Base-by-base conservation (phyloP, 2,113 vertebrate genomes). In the Notiomystis cincta region DNA sequence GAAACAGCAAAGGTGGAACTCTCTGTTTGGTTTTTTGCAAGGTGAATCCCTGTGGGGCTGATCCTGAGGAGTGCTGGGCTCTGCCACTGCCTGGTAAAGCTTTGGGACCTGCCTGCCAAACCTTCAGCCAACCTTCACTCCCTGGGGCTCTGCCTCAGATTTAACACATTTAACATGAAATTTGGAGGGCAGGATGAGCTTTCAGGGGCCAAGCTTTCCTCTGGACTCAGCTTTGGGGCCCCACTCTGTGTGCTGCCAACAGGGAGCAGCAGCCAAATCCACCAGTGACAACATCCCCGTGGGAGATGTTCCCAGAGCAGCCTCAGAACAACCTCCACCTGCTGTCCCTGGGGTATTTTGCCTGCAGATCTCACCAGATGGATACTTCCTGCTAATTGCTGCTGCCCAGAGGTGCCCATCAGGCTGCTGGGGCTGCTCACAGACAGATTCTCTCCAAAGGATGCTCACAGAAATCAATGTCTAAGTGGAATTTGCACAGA, bases 201-300 rank as follows among this genome's bases (percentile, higher is more conserved):
- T 27, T 20, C 5, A 4, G 15, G 7, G 21, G 10, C 5, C 30
- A 18, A 10, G 27, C 42, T 71, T 35, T 14, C 30, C 64, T 13
- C 1, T 5, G 35, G 5, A 7, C 31, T 35, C 42, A 5, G 9
- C 9, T 51, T 0, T 8, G 75, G 38, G 72, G 1, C n/a, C 6
- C 4, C 28, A 20, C 48, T 56, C 10, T 4, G 3, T 1, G 10
- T 9, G 37, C 50, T 6, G 17, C 42, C 66, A 31, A 1, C 6
- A 22, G 38, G 51, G 53, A 37, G 30, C 20, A 45, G 21, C 70
- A 53, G 27, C 27, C 35, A 37, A 70, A 70, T n/a, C 7, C 86
- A 15, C 6, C 31, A 31, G 58, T 4, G 10, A 0, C 31, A 13
- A 5, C 4, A 21, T 8, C 35, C 58, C 11, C 0, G 0, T 5